Conservation (phyloP, 1,140 invertebrate species). For the Drosophila melanica region DNA sequence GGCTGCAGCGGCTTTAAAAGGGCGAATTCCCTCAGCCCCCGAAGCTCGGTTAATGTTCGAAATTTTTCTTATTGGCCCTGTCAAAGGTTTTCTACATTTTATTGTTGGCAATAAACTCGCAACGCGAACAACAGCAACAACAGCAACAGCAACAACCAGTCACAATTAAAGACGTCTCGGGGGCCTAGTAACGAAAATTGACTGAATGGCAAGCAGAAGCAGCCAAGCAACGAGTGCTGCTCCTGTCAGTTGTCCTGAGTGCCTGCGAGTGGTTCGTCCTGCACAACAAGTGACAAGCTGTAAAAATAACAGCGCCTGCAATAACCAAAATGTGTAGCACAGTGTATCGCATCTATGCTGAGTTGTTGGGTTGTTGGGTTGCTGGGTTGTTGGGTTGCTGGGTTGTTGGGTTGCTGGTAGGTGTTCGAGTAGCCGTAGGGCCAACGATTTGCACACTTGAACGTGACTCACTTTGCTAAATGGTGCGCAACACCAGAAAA, state of each 20-base stretch:
- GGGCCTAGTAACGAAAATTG: slow-evolving; percentile 78
- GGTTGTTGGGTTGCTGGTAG: slow-evolving; percentile 1
- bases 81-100: slow-evolving; percentile 78
- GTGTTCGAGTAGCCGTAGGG: slow-evolving; percentile 60
- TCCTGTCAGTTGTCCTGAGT: slow-evolving; percentile 6
- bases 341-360: slow-evolving; percentile 56
- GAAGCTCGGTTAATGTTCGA: slow-evolving; percentile 41
- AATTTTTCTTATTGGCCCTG: slow-evolving; percentile 68
- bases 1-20: slow-evolving; percentile 48
- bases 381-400: too few relatives aligned
- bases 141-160: slow-evolving; percentile 44
- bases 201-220: slow-evolving; percentile 56
- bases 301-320: slow-evolving; percentile 70
- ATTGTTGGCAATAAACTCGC: slow-evolving; percentile 72
- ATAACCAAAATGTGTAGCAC: slow-evolving; percentile 68
- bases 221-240: neutral
- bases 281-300: slow-evolving; percentile 76
- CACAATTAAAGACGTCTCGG: slow-evolving; percentile 78
- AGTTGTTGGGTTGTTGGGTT: slow-evolving; percentile 14
- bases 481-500: slow-evolving; percentile 62
- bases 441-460: slow-evolving; percentile 77
- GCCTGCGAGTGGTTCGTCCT: slow-evolving; percentile 13
- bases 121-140: slow-evolving; percentile 21
- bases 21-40: slow-evolving; percentile 6
- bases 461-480: slow-evolving; percentile 80